A percentile compares a stretch with the other conserved stretches of the same genome.
phyloP scores from a whole-genome alignment of 2,113 vertebrate species.

The Salvelinus namaycush region DNA sequence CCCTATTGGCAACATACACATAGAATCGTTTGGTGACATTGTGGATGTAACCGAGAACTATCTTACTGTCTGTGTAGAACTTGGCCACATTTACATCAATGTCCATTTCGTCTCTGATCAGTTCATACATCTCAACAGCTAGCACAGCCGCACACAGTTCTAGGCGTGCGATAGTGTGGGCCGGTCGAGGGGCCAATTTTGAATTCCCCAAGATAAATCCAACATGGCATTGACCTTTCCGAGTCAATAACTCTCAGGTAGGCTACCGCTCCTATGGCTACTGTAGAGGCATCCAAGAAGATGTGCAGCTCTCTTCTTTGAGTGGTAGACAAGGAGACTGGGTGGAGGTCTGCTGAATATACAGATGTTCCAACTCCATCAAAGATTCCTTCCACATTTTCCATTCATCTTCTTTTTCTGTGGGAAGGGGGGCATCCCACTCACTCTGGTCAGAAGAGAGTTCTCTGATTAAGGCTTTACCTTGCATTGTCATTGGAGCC shows the following conservation, averaged over 20 bases:
- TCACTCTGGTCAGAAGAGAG: not conserved
- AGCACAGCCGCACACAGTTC: slow-evolving; percentile 15
- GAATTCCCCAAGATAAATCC: slow-evolving; percentile 31
- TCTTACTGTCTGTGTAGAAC: not conserved
- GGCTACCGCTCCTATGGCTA: slow-evolving; percentile 9
- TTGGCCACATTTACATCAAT: not conserved
- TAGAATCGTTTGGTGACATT: not conserved
- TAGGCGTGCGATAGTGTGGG: slow-evolving; percentile 9
- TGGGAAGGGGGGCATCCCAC: slow-evolving; percentile 12
- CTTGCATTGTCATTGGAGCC: no score
- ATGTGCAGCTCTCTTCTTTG: not conserved
- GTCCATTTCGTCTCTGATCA: slow-evolving; percentile 9
- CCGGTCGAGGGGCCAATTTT: slow-evolving; percentile 23
- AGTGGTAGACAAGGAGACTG: not conserved
- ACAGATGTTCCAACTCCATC: not conserved
- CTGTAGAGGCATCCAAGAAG: slow-evolving; percentile 21
- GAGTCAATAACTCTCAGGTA: slow-evolving; percentile 3
- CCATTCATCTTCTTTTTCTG: not conserved
- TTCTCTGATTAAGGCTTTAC: no score
- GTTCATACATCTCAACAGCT: not conserved
- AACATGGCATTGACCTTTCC: slow-evolving; percentile 9
- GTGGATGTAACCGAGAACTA: not conserved
- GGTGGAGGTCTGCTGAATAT: not conserved
- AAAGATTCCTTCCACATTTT: not conserved
- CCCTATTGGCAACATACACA: not conserved